Conservation (phyloP, 2,797 vertebrate genomes). For the Falco novaeseelandiae region DNA sequence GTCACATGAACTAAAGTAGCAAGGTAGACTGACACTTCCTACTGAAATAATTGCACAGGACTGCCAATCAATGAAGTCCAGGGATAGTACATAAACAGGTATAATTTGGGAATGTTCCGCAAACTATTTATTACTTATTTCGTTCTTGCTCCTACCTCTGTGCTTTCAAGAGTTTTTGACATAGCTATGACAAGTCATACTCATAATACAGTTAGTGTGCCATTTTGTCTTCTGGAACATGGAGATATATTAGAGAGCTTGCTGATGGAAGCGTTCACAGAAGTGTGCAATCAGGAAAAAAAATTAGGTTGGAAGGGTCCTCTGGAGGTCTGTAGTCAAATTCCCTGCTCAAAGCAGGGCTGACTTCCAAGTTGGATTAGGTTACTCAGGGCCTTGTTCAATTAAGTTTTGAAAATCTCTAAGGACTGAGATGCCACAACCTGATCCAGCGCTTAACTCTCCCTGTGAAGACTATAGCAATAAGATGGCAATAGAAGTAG, state of each 20-base stretch:
- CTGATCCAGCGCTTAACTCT: not conserved
- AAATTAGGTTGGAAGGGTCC: conserved; percentile 59
- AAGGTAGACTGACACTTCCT: not conserved
- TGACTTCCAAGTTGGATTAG: conserved; percentile 51
- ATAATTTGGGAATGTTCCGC: not conserved
- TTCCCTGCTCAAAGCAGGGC: conserved; percentile 30
- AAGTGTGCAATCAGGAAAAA: conserved; percentile 9
- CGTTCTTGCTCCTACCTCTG: not conserved
- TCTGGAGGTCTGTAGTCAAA: conserved; percentile 51
- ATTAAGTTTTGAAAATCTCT: conserved; percentile 65
- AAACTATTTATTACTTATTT: not conserved
- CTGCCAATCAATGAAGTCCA: not conserved
- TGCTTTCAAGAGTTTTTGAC: not conserved
- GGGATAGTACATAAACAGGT: not conserved
- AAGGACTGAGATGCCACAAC: conserved; percentile 45
- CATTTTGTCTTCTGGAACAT: conserved; percentile 14
- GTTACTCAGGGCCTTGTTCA: conserved; percentile 64
- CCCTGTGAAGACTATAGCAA: not conserved
- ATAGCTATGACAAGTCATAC: not conserved
- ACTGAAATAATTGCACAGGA: not conserved
- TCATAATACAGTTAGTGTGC: not conserved
- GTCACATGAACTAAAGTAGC: not conserved
- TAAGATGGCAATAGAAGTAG: not conserved
- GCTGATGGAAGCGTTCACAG: not conserved
- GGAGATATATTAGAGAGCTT: not conserved